These are phyloP conservation scores for Acleris sparsana DNA, from an alignment of 2,888 invertebrate genomes.

Conservation along the genomic window DNA sequence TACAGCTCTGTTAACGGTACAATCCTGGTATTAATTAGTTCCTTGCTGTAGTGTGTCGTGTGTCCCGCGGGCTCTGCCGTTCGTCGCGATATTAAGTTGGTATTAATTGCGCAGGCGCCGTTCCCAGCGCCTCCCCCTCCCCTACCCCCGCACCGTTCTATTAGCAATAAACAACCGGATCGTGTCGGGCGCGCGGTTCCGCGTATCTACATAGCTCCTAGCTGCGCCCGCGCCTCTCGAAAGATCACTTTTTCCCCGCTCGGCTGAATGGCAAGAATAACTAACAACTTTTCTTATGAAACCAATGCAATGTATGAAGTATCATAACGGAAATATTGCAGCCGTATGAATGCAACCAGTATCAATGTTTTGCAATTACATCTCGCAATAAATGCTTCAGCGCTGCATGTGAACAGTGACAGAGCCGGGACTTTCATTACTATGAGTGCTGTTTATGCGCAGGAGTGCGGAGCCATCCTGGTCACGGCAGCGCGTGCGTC, in stretches of 20 bases:
- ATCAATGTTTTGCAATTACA: conserved; percentile 17
- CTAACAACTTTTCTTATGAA: conserved; percentile 33
- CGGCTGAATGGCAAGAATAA: conserved; percentile 29
- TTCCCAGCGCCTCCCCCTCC: conserved; percentile 23
- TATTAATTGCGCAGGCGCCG: conserved; percentile 41
- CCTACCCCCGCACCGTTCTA: conserved; percentile 21
- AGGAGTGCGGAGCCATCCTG: too few species aligned
- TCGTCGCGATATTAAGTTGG: conserved; percentile 33
- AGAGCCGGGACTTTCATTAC: too few species aligned
- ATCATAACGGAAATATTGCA: conserved; percentile 30
- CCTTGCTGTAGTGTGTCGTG: conserved; percentile 2
- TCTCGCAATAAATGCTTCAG: conserved; percentile 6
- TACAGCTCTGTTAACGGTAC: not conserved
- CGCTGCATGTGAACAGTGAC: not conserved
- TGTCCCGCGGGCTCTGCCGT: conserved; percentile 11
- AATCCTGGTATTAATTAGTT: conserved; percentile 22
- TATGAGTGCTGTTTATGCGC: too few species aligned
- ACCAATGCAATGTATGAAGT: conserved; percentile 31
- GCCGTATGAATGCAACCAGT: conserved; percentile 12
- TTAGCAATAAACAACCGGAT: conserved; percentile 40
- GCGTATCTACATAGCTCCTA: conserved; percentile 35
- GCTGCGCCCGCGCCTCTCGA: conserved; percentile 19
- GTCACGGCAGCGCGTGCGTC: too few species aligned
- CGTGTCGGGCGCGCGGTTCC: conserved; percentile 37
- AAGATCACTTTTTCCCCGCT: conserved; percentile 28